phyloP scores from a whole-genome alignment of 2,113 vertebrate species.

The Callocephalon fimbriatum region DNA sequence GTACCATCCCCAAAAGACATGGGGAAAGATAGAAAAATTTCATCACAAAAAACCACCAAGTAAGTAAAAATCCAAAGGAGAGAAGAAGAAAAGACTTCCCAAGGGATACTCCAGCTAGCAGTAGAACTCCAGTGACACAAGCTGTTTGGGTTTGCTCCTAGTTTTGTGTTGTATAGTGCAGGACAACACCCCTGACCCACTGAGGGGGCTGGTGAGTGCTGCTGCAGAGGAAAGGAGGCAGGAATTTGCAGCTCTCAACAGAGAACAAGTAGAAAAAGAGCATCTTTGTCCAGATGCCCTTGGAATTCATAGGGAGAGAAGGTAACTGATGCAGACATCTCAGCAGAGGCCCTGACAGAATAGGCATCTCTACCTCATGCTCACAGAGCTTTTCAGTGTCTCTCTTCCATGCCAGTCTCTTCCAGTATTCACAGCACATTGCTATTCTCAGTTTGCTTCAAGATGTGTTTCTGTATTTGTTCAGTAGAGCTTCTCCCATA shows the following conservation, averaged over 20 bases:
- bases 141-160: not conserved
- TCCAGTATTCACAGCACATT: rapidly evolving
- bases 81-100: not conserved
- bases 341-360: not conserved
- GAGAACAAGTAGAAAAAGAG: not conserved
- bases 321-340: not conserved
- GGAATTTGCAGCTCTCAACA: not conserved
- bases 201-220: rapidly evolving
- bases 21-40: not conserved
- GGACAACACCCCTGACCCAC: not conserved
- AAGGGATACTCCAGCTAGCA: not conserved
- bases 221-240: not conserved
- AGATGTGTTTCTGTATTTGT: rapidly evolving
- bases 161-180: not conserved
- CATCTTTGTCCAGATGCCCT: not conserved
- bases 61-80: not conserved
- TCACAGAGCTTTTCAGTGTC: not conserved
- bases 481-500: constrained; percentile 61
- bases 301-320: not conserved
- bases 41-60: not conserved
- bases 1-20: not conserved
- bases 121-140: not conserved
- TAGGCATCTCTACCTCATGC: not conserved
- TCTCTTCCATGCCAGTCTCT: rapidly evolving
- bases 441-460: not conserved